Conservation (phyloP, 2,113 vertebrate genomes). For the Sprattus sprattus region DNA sequence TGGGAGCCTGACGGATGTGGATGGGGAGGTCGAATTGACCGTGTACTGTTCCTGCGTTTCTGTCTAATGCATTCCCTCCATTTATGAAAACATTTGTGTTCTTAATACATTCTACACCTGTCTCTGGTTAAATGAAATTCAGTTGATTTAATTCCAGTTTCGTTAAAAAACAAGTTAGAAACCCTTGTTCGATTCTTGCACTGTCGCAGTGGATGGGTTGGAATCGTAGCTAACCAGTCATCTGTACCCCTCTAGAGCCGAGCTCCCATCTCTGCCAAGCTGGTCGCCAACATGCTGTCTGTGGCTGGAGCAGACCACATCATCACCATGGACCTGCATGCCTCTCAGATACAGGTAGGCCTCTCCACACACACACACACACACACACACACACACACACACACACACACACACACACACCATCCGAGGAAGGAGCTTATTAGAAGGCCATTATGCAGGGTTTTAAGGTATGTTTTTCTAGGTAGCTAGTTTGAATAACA, state of each 20-base stretch:
- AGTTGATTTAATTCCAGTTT: not conserved
- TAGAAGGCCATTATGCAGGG: not conserved
- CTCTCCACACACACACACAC: too few species aligned
- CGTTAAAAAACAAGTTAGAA: not conserved
- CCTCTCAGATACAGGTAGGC: conserved; percentile 95
- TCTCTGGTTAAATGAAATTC: not conserved
- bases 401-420: too few species aligned
- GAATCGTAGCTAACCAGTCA: conserved; percentile 52
- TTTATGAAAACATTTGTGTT: not conserved
- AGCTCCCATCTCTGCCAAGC: conserved; percentile 95
- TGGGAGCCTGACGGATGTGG: too few species aligned
- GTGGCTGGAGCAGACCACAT: conserved; percentile 97
- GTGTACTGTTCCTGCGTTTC: too few species aligned
- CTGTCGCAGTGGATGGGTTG: conserved; percentile 55
- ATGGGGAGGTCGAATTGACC: too few species aligned
- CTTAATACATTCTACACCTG: not conserved
- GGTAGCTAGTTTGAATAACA: not conserved
- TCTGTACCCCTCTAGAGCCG: conserved; percentile 80
- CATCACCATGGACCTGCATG: conserved; percentile 97
- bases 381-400: too few species aligned
- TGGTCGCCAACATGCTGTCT: conserved; percentile 98
- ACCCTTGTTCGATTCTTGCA: not conserved
- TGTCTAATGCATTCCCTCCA: not conserved
- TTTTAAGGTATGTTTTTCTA: not conserved
- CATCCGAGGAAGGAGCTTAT: too few species aligned